A percentile compares a stretch with the other conserved stretches of the same genome.
These are phyloP conservation scores for Lutraria rhynchaena DNA, from an alignment of 1,140 invertebrate genomes.

Conservation along the genomic window DNA sequence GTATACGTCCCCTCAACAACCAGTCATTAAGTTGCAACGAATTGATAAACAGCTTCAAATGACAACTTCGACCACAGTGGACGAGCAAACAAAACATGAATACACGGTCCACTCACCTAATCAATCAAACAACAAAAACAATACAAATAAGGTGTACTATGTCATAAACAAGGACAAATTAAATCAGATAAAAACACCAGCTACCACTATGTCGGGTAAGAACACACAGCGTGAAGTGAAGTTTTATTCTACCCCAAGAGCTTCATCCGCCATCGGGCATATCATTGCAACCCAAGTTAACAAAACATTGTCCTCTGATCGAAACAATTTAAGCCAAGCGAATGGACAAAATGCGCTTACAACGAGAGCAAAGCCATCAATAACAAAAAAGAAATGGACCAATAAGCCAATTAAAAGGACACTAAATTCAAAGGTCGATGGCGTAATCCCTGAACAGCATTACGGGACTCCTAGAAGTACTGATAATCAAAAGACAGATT, in stretches of 20 bases:
- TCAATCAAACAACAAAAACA: background rate
- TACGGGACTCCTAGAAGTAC: background rate
- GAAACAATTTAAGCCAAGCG: too few species aligned
- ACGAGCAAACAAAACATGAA: background rate
- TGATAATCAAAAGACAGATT: background rate
- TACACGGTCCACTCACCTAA: background rate
- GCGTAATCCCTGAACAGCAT: background rate
- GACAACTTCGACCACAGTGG: background rate
- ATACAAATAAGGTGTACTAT: background rate
- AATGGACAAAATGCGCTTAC: too few species aligned
- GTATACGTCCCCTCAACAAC: background rate
- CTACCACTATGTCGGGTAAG: background rate
- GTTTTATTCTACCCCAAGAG: background rate
- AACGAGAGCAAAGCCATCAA: too few species aligned
- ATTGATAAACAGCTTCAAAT: background rate
- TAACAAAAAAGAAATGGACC: background rate
- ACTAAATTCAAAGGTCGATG: too few species aligned
- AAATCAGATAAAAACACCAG: background rate
- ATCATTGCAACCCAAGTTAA: background rate
- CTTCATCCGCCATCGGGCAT: background rate
- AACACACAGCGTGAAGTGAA: background rate
- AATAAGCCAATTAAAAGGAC: background rate
- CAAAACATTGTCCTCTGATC: background rate
- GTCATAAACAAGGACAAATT: conserved; percentile 1
- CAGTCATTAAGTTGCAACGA: conserved; percentile 1